Evolutionary conservation across 2,797 vertebrate genomes (phyloP), one percentile per base, ranked within the genome.

Genomic region (Coregonus suidteri): DNA sequence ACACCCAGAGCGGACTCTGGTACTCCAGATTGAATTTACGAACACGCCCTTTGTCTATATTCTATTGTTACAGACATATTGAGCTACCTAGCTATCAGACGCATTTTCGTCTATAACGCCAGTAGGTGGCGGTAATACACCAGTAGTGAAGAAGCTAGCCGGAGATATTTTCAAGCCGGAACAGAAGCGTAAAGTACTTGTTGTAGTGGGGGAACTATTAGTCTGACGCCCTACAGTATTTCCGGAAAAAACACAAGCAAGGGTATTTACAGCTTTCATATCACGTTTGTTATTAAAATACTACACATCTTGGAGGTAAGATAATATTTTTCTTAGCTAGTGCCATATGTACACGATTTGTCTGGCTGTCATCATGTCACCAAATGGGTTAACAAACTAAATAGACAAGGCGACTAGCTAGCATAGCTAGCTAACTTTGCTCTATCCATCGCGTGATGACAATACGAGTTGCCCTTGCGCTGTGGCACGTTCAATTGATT

Each of bases 181-280:
- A 92, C 90, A 0, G 1, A 73, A 73, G 65, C 0, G 25, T 1
- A 0, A 3, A 0, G 4, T 3, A 5, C 11, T 2, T 67, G 79
- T 92, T 88, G 7, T 75, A 15, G 1, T 0, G 47, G 87, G 41
- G 87, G 84, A 62, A 53, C 2, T 18, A 82, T 86, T 75, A 1
- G 0, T 78, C 80, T 78, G 83, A n/a, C 56, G 56, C 14, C 20
- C n/a, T 14, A 14, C 51, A 25, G 5, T 47, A 37, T 64, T 65
- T 64, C 62, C 37, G n/a, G 37, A 14, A 37, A 64, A 69, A 35
- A 69, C 67, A 37, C 0, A 41, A 69, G 6, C n/a, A 64, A 30
- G 14, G 37, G n/a, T 65, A n/a, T 20, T 14, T 1, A 52, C 30
- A 18, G 37, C 25, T 51, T 47, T 52, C 5, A 31, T 30, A 30